Evolutionary conservation across 2,113 vertebrate species (phyloP).

Genomic region (Silurus meridionalis): DNA sequence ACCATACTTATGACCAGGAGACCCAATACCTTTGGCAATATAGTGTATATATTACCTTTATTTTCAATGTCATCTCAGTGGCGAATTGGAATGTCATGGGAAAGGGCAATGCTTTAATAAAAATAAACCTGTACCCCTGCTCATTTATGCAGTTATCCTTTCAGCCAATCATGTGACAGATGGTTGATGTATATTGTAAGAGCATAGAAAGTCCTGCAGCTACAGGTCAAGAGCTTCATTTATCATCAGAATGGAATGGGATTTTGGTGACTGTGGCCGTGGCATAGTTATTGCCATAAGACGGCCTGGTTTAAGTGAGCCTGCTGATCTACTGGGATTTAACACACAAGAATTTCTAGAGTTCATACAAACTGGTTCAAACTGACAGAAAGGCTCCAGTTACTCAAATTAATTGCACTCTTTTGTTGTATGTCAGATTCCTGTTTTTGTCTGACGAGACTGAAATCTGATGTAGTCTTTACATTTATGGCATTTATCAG

Average conservation of each 20-base stretch:
- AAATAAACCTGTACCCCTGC: background rate
- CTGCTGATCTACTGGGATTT: background rate
- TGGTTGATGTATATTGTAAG: no score
- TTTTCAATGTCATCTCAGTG: background rate
- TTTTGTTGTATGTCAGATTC: background rate
- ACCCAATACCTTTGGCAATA: no score
- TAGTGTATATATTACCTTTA: background rate
- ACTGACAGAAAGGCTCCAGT: background rate
- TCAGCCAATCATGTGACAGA: background rate
- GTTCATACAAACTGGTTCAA: background rate
- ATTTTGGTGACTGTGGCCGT: background rate
- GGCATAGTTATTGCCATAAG: background rate
- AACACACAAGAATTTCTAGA: background rate
- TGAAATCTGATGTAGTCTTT: no score
- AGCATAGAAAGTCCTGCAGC: no score
- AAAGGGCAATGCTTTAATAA: background rate
- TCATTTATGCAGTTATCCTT: background rate
- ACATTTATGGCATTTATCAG: no score
- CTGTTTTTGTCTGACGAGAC: no score
- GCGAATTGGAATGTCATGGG: background rate
- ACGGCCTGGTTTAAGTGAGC: background rate
- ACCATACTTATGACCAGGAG: no score
- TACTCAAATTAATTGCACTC: background rate
- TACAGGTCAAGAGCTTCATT: background rate
- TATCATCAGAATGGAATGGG: background rate